Evolutionary conservation across 1,140 invertebrate species (phyloP).

Genomic region (Panagrolaimus sp.): DNA sequence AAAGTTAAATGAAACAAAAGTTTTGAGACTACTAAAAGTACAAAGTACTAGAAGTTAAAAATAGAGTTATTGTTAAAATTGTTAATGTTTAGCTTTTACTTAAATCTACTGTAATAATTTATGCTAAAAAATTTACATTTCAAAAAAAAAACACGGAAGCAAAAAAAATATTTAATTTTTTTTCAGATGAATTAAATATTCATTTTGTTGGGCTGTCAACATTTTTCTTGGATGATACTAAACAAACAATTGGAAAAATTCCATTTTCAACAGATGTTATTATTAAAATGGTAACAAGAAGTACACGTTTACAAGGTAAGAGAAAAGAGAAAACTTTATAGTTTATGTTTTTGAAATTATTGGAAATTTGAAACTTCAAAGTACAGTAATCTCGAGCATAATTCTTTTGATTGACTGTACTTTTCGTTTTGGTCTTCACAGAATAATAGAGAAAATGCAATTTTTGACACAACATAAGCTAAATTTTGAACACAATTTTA

Average conservation of each 20-base stretch:
- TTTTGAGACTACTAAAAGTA: slow-evolving; percentile 17
- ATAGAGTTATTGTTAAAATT: no score
- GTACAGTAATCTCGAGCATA: not conserved
- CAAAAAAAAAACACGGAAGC: not conserved
- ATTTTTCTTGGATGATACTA: slow-evolving; percentile 30
- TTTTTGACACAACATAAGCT: no score
- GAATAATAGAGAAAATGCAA: no score
- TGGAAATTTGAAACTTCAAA: not conserved
- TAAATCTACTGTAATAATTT: not conserved
- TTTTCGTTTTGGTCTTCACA: not conserved
- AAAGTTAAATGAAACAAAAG: no score
- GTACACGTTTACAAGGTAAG: slow-evolving; percentile 17
- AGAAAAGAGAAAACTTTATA: not conserved
- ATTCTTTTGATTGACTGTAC: not conserved
- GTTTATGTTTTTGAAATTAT: not conserved
- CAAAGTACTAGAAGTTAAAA: no score
- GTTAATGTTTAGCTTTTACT: no score
- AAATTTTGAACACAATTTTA: no score
- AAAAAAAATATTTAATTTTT: not conserved
- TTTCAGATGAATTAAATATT: slow-evolving; percentile 20
- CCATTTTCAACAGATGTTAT: slow-evolving; percentile 32
- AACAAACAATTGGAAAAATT: slow-evolving; percentile 37
- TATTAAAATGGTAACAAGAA: slow-evolving; percentile 14
- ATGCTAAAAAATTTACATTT: no score
- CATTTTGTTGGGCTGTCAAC: slow-evolving; percentile 31